phyloP scores from a whole-genome alignment of 2,113 vertebrate species.

The Phalacrocorax carbo region DNA sequence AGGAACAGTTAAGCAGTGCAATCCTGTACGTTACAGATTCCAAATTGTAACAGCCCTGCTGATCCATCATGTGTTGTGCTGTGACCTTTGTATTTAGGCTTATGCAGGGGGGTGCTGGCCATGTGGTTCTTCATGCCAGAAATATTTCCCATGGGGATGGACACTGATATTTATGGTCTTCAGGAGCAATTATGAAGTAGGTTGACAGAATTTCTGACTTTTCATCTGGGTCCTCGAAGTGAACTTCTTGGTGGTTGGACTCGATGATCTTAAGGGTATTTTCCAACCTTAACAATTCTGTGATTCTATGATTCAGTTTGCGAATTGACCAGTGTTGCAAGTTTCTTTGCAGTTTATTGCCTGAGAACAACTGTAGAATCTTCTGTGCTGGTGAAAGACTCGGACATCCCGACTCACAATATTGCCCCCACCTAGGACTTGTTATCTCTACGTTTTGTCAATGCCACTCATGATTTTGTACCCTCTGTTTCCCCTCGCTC shows the following conservation, averaged over 20 bases:
- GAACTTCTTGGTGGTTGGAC: neutral
- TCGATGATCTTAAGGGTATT: too few relatives aligned
- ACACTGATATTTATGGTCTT: neutral
- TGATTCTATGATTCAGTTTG: neutral
- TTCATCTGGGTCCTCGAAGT: neutral
- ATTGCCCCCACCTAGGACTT: neutral
- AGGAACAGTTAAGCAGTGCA: neutral
- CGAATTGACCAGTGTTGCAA: rapidly evolving
- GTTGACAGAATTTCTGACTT: neutral
- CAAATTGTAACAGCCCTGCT: neutral
- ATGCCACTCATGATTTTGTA: neutral
- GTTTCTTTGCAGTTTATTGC: neutral
- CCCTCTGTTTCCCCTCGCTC: neutral
- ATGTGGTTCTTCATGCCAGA: neutral
- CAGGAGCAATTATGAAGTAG: neutral
- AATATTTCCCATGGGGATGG: neutral
- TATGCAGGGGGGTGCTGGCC: neutral
- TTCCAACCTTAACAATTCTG: too few relatives aligned
- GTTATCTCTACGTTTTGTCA: neutral
- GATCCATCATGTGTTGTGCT: neutral
- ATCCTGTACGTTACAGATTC: neutral
- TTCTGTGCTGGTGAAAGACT: neutral
- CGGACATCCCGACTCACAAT: neutral
- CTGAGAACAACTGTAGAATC: neutral
- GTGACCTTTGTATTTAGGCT: neutral